A percentile compares a stretch with the other conserved stretches of the same genome.
Evolutionary conservation across 2,113 vertebrate species (phyloP).

Genomic region (Chunga burmeisteri): DNA sequence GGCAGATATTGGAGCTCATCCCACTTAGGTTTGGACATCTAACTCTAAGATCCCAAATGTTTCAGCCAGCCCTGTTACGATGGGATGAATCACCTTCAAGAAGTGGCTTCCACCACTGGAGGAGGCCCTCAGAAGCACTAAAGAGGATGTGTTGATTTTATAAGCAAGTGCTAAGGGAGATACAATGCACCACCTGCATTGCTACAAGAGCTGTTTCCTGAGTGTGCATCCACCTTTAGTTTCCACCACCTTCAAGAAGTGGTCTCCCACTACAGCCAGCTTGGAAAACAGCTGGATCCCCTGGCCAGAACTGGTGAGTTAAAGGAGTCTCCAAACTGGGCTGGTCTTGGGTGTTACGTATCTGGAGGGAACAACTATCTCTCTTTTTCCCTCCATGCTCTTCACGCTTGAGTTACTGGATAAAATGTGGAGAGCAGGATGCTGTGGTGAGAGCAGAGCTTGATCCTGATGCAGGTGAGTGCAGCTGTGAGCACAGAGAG

Average conservation of each 20-base stretch:
- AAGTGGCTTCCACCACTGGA: not conserved
- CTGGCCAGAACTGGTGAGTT: not conserved
- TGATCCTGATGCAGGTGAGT: not conserved
- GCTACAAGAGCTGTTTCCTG: not conserved
- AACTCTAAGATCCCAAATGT: not conserved
- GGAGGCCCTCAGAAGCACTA: not conserved
- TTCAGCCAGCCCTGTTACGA: not conserved
- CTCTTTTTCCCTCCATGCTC: not conserved
- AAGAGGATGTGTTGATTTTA: not conserved
- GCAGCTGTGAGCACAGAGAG: not conserved
- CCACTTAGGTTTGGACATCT: not conserved
- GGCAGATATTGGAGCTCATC: not conserved
- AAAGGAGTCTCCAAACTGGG: not conserved
- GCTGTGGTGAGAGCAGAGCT: not conserved
- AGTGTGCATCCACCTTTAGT: not conserved
- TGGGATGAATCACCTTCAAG: not conserved
- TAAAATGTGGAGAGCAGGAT: not conserved
- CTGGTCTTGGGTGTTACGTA: not conserved
- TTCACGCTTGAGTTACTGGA: not conserved
- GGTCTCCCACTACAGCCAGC: not conserved
- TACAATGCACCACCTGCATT: not conserved
- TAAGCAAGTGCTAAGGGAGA: not conserved
- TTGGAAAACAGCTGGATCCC: not conserved
- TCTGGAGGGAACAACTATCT: not conserved
- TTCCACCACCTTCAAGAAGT: not conserved